Evolutionary conservation across 1,140 invertebrate species (phyloP).

Genomic region (Alviniconcha marisindica): DNA sequence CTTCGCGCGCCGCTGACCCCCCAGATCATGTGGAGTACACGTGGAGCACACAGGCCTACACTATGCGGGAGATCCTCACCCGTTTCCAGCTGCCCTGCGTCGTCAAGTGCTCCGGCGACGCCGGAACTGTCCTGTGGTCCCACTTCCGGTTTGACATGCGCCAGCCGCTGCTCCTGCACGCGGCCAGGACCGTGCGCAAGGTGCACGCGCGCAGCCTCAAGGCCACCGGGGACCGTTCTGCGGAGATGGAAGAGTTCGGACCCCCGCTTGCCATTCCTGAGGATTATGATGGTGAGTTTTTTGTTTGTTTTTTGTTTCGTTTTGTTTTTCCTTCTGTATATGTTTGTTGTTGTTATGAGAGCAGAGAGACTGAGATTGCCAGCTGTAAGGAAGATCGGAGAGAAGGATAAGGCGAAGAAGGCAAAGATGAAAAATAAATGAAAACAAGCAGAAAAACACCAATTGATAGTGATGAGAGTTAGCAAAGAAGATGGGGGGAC

Average conservation of each 20-base stretch:
- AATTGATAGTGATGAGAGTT: no score
- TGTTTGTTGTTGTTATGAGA: no score
- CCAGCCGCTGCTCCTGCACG: slow-evolving; percentile 54
- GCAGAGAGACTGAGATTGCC: no score
- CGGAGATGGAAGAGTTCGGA: slow-evolving; percentile 47
- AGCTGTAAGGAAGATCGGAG: neutral
- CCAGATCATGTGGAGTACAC: slow-evolving; percentile 48
- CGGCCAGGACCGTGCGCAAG: slow-evolving; percentile 47
- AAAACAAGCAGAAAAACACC: no score
- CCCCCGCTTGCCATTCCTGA: slow-evolving; percentile 50
- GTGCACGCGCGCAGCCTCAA: slow-evolving; percentile 51
- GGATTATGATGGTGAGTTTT: slow-evolving; percentile 53
- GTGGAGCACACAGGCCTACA: slow-evolving; percentile 60
- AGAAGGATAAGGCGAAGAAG: neutral
- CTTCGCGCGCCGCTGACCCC: slow-evolving; percentile 11
- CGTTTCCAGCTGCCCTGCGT: slow-evolving; percentile 60
- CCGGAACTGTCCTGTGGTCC: slow-evolving; percentile 45
- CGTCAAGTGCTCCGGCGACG: slow-evolving; percentile 54
- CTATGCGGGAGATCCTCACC: slow-evolving; percentile 49
- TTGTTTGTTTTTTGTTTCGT: no score
- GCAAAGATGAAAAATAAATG: no score
- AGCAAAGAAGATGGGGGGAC: no score
- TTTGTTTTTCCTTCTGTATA: no score
- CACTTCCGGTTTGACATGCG: slow-evolving; percentile 49
- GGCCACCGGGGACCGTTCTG: slow-evolving; percentile 28